Base-by-base conservation (phyloP, 1,140 invertebrate genomes). In the Anagrus nilaparvatae region DNA sequence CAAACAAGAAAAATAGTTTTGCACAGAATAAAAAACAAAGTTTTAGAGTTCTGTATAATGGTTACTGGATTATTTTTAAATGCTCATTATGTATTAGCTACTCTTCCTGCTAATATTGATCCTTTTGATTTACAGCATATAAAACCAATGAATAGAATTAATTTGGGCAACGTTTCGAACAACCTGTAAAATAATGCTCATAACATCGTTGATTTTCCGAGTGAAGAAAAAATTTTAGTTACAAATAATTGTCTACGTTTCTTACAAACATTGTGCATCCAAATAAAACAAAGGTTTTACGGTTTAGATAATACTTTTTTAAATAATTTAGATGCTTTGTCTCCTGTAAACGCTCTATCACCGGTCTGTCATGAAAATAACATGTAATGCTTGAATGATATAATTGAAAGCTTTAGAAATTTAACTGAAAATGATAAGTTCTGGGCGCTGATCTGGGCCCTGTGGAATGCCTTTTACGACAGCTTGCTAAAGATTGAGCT, bases 1-100 rank as follows among this genome's bases (percentile, higher is more conserved):
- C 45, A 51, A 32, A 41, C 35, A 19, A 28, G 40, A 29, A 37
- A 31, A 30, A 27, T 36, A 3, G 17, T 40, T 44, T n/a, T 21
- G 5, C 9, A 21, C n/a, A 27, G 32, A 27, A n/a, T 50, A 30
- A 19, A 33, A 23, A 23, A 24, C 42, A 7, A 37, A 41, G 13
- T 30, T 44, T n/a, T 9, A 27, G 12, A 21, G 18, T 7, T 49
- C 29, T 25, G 18, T 49, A 21, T 30, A 17, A 4, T 33, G 18
- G 21, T 39, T 4, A 6, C 24, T 6, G 36, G 12, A 7, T n/a
- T 39, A 28, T 39, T 39, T 18, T 12, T 28, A 17, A 17, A 39
- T 4, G 4, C 18, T 10, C 10, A n/a, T 19, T 40, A 47, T 29
- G 19, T 47, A 14, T 12, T 24, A 18, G 10, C 20, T 25, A 47